phyloP scores from a whole-genome alignment of 2,113 vertebrate genomes.

The Hippoglossus stenolepis region DNA sequence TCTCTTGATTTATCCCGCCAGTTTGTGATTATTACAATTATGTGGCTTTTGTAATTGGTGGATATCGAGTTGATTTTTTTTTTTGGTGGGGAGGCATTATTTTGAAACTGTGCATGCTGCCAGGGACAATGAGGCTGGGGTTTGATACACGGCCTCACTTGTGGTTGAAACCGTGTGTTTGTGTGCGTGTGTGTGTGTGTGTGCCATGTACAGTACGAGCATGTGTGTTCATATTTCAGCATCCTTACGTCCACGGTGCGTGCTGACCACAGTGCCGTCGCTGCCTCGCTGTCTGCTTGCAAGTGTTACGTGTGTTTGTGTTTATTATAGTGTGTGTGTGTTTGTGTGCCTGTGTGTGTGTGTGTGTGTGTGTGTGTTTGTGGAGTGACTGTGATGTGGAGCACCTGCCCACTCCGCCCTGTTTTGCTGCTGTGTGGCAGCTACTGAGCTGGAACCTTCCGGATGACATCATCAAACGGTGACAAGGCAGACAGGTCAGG shows the following conservation, averaged over 20 bases:
- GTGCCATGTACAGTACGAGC: slow-evolving; percentile 31
- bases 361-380: slow-evolving; percentile 27
- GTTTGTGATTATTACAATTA: slow-evolving; percentile 76
- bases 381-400: slow-evolving; percentile 56
- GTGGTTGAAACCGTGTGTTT: slow-evolving; percentile 52
- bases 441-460: slow-evolving; percentile 67
- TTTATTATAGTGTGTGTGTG: slow-evolving; percentile 47
- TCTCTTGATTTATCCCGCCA: slow-evolving; percentile 70
- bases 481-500: slow-evolving; percentile 71
- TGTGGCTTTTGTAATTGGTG: slow-evolving; percentile 77
- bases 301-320: slow-evolving; percentile 53
- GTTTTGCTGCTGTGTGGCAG: slow-evolving; percentile 45
- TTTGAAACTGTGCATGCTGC: slow-evolving; percentile 63
- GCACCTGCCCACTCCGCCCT: slow-evolving; percentile 68
- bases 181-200: slow-evolving; percentile 23
- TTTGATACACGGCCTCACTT: slow-evolving; percentile 61
- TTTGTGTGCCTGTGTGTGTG: slow-evolving; percentile 21
- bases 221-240: slow-evolving; percentile 67
- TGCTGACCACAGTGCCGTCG: slow-evolving; percentile 41
- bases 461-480: slow-evolving; percentile 77
- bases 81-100: slow-evolving; percentile 43
- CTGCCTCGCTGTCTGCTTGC: slow-evolving; percentile 52
- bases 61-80: slow-evolving; percentile 67
- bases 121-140: slow-evolving; percentile 67
- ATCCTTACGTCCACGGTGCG: slow-evolving; percentile 41